phyloP scores from a whole-genome alignment of 2,797 vertebrate species.

The Streptopelia turtur region DNA sequence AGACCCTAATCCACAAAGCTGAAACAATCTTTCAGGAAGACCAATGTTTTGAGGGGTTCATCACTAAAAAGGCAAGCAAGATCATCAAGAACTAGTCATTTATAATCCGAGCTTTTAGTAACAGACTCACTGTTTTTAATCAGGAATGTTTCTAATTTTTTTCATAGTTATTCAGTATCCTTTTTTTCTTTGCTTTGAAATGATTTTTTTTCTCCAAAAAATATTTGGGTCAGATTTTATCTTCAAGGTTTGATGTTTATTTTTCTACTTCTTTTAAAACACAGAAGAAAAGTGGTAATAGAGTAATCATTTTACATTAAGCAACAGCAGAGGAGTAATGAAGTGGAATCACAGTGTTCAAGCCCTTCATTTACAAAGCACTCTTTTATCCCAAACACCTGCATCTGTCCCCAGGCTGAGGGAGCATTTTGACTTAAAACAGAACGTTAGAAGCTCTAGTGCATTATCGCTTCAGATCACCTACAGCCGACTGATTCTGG shows the following conservation, averaged over 20 bases:
- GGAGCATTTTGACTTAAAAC: slow-evolving; percentile 33
- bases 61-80: neutral
- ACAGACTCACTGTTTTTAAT: neutral
- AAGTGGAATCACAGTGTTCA: slow-evolving; percentile 48
- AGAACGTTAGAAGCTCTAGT: slow-evolving; percentile 29
- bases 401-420: slow-evolving; percentile 51
- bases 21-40: slow-evolving; percentile 11
- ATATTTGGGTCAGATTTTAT: neutral
- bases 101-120: neutral
- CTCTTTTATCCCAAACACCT: slow-evolving; percentile 62
- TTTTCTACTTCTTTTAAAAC: slow-evolving; percentile 31
- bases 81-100: neutral
- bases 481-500: slow-evolving; percentile 46
- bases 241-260: neutral
- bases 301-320: slow-evolving; percentile 43
- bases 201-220: neutral
- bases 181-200: neutral
- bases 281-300: slow-evolving; percentile 8
- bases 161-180: neutral
- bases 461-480: slow-evolving; percentile 57
- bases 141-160: neutral
- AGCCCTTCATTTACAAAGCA: slow-evolving; percentile 54
- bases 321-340: slow-evolving; percentile 36
- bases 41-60: neutral
- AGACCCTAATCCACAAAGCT: slow-evolving; percentile 17